Base-by-base conservation (phyloP, 1,140 invertebrate species). In the Chironomus tepperi region DNA sequence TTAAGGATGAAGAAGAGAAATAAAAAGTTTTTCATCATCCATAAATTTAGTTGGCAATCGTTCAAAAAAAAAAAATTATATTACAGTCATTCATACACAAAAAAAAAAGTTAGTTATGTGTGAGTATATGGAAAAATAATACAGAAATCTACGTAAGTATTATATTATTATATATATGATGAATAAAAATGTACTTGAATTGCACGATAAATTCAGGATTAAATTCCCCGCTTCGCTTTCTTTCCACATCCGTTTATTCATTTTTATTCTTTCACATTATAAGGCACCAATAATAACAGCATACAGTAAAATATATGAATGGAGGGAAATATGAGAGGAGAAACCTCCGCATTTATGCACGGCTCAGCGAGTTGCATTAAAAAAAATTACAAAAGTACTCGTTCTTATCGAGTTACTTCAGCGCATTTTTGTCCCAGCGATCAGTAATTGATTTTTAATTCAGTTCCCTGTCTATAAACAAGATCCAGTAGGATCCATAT, bases 151-250 rank as follows among this genome's bases (percentile, higher is more conserved):
- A 34, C 24, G 24, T 34, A 34, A 34, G 24, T 34, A 34, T 34
- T 34, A 34, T 34, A 34, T 34, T 34, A 34, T 34, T 34, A 34
- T 34, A 34, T 34, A 34, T 57, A 57, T 57, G 47, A 57, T 57
- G 47, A 57, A 57, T 57, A 57, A 57, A 57, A 47, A 57, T 57
- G 47, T 57, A 57, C 47, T 57, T 57, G 47, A 57, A 57, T 57
- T 57, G 47, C 47, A 57, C 12, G 47, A 57, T 57, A 57, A 57
- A 57, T 57, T 57, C 47, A 57, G 47, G 47, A 57, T 57, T 57
- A 57, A 57, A 15, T 57, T 57, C n/a, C 43, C 15, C 43, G 9
- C 15, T 57, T 57, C 47, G 12, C n/a, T 57, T 57, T 57, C 47
- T n/a, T 57, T 57, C 47, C 47, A 57, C 47, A 34, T 34, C 24